Percentiles rank a stretch among this genome's conserved stretches.
Conservation (phyloP, 1,140 invertebrate species). For the Drosophila tani region DNA sequence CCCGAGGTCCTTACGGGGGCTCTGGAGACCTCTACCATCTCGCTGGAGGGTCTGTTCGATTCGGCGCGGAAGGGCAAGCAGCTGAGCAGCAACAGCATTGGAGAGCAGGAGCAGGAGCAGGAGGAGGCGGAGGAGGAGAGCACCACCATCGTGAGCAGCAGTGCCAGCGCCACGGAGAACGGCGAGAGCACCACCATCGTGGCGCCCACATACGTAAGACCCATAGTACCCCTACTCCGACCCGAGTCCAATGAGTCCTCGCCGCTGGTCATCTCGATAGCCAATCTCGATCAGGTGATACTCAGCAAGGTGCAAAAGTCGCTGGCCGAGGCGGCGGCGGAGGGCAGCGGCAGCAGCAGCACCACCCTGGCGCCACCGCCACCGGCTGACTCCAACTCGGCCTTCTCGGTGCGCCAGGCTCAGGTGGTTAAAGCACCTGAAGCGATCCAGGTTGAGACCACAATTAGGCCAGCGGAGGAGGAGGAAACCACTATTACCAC, state of each 20-base stretch:
- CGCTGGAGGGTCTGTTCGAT: conserved; percentile 88
- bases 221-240: conserved; percentile 78
- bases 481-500: conserved; percentile 32
- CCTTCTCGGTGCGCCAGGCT: conserved; percentile 63
- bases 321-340: conserved; percentile 28
- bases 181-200: conserved; percentile 19
- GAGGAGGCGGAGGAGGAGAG: conserved; percentile 8
- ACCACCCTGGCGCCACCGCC: conserved; percentile 27
- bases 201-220: conserved; percentile 75
- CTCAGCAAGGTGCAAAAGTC: conserved; percentile 77
- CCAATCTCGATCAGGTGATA: conserved; percentile 85
- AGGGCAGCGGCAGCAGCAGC: conserved; percentile 15
- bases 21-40: conserved; percentile 87
- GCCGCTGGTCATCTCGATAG: conserved; percentile 85
- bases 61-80: conserved; percentile 84
- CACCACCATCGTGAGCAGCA: conserved; percentile 20
- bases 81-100: conserved; percentile 43
- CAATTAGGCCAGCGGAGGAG: conserved; percentile 2
- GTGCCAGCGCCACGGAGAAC: conserved; percentile 17
- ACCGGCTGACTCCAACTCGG: conserved; percentile 67
- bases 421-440: conserved; percentile 60
- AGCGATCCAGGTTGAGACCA: too few relatives aligned
- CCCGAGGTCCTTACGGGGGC: conserved; percentile 72
- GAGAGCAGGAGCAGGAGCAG: background rate
- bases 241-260: conserved; percentile 84